A percentile compares a stretch with the other conserved stretches of the same genome.
phyloP scores from a whole-genome alignment of 2,888 invertebrate genomes.

The Limenitis camilla region DNA sequence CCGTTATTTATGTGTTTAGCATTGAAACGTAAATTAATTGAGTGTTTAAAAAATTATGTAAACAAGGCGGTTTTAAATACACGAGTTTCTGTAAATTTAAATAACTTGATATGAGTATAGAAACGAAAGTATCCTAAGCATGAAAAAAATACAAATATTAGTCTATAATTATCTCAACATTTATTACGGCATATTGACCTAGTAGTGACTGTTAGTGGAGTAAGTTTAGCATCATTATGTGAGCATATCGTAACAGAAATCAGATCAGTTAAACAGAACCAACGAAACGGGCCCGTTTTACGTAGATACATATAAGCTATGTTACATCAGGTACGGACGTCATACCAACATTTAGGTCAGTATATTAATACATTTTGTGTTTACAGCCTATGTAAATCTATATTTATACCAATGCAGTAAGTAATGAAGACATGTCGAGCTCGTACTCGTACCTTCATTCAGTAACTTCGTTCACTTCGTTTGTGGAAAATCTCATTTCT shows the following conservation, averaged over 20 bases:
- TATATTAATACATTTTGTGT: slow-evolving; percentile 51
- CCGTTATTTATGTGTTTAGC: slow-evolving; percentile 3
- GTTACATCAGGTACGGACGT: slow-evolving; percentile 60
- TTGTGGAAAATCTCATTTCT: slow-evolving; percentile 9
- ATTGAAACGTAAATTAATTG: slow-evolving; percentile 1
- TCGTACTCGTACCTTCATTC: slow-evolving; percentile 22
- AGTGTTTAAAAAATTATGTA: background rate
- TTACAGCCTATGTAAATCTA: slow-evolving; percentile 59
- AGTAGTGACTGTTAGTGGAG: slow-evolving; percentile 1
- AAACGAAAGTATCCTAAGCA: no score
- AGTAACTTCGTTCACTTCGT: slow-evolving; percentile 9
- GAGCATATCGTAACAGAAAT: slow-evolving; percentile 35
- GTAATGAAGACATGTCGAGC: slow-evolving; percentile 24
- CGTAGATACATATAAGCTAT: slow-evolving; percentile 30
- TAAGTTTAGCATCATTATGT: slow-evolving; percentile 11
- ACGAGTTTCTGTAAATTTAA: no score
- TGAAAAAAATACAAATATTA: no score
- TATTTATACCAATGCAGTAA: slow-evolving; percentile 40
- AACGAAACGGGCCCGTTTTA: slow-evolving; percentile 38
- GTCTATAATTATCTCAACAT: background rate
- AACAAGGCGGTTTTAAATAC: no score
- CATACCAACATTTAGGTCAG: slow-evolving; percentile 63
- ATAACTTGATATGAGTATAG: no score
- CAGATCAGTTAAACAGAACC: slow-evolving; percentile 39
- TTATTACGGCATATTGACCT: slow-evolving; percentile 1